Evolutionary conservation across 2,888 invertebrate species (phyloP).

Genomic region (Cryptophagus acutangulus): DNA sequence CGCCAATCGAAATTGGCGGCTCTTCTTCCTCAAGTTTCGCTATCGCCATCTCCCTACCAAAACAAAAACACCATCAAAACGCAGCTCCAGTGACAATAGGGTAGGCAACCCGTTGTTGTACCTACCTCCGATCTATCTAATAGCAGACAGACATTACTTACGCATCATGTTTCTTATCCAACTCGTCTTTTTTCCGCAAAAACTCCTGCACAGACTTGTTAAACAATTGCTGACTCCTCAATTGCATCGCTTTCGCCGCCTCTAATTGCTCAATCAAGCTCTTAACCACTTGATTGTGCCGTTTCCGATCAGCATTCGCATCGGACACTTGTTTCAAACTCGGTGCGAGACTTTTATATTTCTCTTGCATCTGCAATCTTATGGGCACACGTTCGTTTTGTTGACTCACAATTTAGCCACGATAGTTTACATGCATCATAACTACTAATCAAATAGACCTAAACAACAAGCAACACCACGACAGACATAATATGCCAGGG

Average conservation of each 20-base stretch:
- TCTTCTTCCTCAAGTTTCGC: background rate
- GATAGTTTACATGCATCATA: no score
- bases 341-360: constrained; percentile 44
- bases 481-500: no score
- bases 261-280: constrained; percentile 37
- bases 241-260: constrained; percentile 36
- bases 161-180: no score
- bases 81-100: no score
- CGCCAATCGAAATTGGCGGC: constrained; percentile 11
- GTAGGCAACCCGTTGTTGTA: no score
- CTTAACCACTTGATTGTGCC: constrained; percentile 40
- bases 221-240: constrained; percentile 36
- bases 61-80: constrained; percentile 4
- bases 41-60: no score
- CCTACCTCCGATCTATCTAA: no score
- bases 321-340: constrained; percentile 42
- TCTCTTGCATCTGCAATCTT: constrained; percentile 48
- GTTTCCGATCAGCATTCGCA: constrained; percentile 38
- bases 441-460: no score
- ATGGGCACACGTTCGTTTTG: no score
- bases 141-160: no score
- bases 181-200: constrained; percentile 34
- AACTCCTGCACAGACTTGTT: constrained; percentile 37
- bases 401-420: no score
- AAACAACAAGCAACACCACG: no score